These are phyloP conservation scores for Cyanistes caeruleus DNA, from an alignment of 2,113 vertebrate genomes.

Conservation along the genomic window DNA sequence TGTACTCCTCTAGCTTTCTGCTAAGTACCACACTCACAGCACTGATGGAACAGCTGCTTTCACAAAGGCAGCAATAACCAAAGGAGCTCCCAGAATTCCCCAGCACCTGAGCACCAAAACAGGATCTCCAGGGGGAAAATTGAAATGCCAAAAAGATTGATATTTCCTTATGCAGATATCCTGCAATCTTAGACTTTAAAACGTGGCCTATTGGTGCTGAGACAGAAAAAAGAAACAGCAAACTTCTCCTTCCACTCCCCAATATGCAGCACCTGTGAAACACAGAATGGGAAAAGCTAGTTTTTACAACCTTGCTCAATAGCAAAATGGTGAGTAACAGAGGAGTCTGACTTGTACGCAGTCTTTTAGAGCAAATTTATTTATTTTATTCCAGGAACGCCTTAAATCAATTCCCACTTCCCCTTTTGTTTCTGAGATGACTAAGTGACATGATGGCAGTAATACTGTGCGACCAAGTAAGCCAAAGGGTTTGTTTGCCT, in stretches of 20 bases:
- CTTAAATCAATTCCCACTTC: background rate
- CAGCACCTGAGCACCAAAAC: slow-evolving; percentile 36
- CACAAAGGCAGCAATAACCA: slow-evolving; percentile 56
- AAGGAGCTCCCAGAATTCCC: slow-evolving; percentile 46
- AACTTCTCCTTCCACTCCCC: background rate
- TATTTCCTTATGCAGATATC: slow-evolving; percentile 54
- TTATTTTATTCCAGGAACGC: background rate
- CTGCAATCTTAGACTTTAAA: slow-evolving; percentile 24
- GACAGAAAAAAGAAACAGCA: background rate
- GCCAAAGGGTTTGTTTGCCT: background rate
- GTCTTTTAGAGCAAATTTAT: background rate
- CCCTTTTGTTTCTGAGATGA: background rate
- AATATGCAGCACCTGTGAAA: slow-evolving; percentile 27
- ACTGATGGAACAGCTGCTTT: slow-evolving; percentile 74
- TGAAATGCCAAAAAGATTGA: slow-evolving; percentile 75
- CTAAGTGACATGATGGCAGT: fast-evolving
- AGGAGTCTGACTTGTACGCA: background rate
- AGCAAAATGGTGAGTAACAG: background rate
- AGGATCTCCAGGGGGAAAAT: slow-evolving; percentile 69
- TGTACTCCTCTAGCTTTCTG: slow-evolving; percentile 6
- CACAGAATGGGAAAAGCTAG: background rate
- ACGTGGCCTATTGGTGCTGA: background rate
- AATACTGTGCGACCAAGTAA: background rate
- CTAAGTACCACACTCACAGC: slow-evolving; percentile 42
- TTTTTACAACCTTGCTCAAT: background rate